Conservation (phyloP, 2,113 vertebrate species). For the Lepus timidus region DNA sequence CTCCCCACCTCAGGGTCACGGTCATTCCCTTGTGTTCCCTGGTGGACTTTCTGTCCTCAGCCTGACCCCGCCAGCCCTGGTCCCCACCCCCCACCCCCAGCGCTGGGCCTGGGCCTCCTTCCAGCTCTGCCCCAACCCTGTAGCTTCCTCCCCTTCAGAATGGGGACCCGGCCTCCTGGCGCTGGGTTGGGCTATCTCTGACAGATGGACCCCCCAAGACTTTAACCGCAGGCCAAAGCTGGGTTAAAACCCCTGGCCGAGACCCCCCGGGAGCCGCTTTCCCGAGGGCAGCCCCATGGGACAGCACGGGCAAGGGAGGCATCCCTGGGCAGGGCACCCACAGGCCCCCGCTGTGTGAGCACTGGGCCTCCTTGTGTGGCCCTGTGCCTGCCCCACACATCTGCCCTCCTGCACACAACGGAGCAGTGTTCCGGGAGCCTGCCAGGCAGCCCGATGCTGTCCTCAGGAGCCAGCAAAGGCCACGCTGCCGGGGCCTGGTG, state of each 20-base stretch:
- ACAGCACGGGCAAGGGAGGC: no score
- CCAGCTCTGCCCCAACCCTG: background rate
- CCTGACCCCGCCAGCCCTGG: no score
- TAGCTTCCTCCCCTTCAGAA: background rate
- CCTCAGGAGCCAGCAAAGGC: background rate
- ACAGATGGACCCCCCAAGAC: background rate
- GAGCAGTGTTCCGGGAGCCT: conserved; percentile 61
- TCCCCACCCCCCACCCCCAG: no score
- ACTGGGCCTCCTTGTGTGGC: conserved; percentile 70
- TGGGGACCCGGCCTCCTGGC: no score
- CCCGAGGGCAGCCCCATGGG: background rate
- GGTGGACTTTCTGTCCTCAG: background rate
- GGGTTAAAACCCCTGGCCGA: background rate
- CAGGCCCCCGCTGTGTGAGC: conserved; percentile 65
- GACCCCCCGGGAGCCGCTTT: background rate
- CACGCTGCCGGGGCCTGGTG: background rate
- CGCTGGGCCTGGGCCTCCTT: background rate
- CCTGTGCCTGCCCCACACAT: conserved; percentile 8
- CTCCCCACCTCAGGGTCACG: background rate
- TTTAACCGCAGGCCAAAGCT: background rate
- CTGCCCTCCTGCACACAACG: conserved; percentile 69
- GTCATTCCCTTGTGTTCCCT: background rate
- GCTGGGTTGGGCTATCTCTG: no score
- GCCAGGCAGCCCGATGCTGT: background rate
- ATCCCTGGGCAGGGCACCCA: background rate